phyloP scores from a whole-genome alignment of 92 coral and sea anemone genomes.

The Plumapathes pennacea region DNA sequence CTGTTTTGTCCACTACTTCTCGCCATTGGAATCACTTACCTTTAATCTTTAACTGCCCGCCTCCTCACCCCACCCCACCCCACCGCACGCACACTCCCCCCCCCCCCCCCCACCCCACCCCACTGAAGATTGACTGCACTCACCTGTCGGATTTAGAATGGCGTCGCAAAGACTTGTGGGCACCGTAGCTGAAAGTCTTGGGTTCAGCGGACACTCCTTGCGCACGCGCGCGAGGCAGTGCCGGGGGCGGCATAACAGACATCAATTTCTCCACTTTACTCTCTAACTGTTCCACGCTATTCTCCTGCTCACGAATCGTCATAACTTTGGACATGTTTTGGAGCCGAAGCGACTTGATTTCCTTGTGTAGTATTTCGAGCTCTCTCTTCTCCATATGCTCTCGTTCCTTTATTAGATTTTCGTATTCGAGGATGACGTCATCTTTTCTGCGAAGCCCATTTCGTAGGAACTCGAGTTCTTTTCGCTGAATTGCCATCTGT shows the following conservation, averaged over 20 bases:
- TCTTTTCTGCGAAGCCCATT: conserved; percentile 93
- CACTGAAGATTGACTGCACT: background rate
- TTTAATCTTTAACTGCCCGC: too few species aligned
- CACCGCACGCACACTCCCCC: conserved; percentile 52
- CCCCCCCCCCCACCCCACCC: conserved; percentile 15
- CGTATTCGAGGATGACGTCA: conserved; percentile 90
- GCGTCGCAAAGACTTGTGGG: conserved; percentile 36
- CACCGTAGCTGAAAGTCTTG: conserved; percentile 28
- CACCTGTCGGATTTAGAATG: conserved; percentile 68
- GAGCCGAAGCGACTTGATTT: conserved; percentile 71
- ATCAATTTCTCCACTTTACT: conserved; percentile 92
- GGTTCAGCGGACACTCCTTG: conserved; percentile 99
- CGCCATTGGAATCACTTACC: too few species aligned
- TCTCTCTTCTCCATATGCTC: conserved; percentile 92
- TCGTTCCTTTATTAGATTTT: conserved; percentile 77
- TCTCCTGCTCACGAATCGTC: conserved; percentile 90
- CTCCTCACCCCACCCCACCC: too few species aligned
- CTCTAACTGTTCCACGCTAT: conserved; percentile 75
- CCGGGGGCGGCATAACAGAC: conserved; percentile 89
- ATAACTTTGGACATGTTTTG: conserved; percentile 87
- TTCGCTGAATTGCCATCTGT: conserved; percentile 93
- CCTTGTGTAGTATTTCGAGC: conserved; percentile 75
- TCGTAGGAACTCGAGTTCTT: conserved; percentile 86
- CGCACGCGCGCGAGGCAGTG: conserved; percentile 82
- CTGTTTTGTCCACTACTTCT: too few species aligned